Evolutionary conservation across 2,888 invertebrate genomes (phyloP).

Genomic region (Netelia virgata): DNA sequence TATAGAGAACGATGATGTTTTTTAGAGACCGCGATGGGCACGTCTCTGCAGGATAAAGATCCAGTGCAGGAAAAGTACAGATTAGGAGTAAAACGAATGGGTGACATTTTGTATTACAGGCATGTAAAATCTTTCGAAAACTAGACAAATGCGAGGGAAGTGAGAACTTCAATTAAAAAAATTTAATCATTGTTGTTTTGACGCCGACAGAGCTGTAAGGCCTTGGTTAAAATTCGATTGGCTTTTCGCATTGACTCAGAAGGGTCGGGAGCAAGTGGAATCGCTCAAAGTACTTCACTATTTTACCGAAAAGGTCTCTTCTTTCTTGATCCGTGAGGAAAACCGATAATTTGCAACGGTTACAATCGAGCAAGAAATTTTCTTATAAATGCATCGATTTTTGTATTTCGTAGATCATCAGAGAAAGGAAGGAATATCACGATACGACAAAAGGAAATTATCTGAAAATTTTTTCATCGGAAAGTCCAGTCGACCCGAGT

Average conservation of each 20-base stretch:
- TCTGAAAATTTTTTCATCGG: constrained; percentile 32
- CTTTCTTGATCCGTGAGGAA: not conserved
- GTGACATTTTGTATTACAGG: constrained; percentile 59
- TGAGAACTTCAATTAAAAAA: no score
- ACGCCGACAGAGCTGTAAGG: constrained; percentile 48
- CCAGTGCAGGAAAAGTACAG: constrained; percentile 61
- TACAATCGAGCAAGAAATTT: not conserved
- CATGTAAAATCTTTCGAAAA: constrained; percentile 18
- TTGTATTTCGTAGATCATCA: constrained; percentile 62
- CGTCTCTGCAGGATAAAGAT: constrained; percentile 53
- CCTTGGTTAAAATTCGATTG: constrained; percentile 65
- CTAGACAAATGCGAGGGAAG: not conserved
- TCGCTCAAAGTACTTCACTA: constrained; percentile 57
- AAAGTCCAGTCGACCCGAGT: not conserved
- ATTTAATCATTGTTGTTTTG: not conserved
- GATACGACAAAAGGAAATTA: constrained; percentile 58
- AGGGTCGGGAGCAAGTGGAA: constrained; percentile 43
- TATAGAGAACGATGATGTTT: not conserved
- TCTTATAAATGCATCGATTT: not conserved
- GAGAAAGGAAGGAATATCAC: constrained; percentile 66
- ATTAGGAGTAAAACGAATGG: constrained; percentile 59
- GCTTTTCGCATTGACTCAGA: constrained; percentile 53
- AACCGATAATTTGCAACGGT: not conserved
- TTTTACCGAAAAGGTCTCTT: constrained; percentile 65
- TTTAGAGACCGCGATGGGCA: constrained; percentile 70